A percentile compares a stretch with the other conserved stretches of the same genome.
phyloP scores from a whole-genome alignment of 37 sponge, comb jelly and placozoan genomes.

The Agelas oroides region DNA sequence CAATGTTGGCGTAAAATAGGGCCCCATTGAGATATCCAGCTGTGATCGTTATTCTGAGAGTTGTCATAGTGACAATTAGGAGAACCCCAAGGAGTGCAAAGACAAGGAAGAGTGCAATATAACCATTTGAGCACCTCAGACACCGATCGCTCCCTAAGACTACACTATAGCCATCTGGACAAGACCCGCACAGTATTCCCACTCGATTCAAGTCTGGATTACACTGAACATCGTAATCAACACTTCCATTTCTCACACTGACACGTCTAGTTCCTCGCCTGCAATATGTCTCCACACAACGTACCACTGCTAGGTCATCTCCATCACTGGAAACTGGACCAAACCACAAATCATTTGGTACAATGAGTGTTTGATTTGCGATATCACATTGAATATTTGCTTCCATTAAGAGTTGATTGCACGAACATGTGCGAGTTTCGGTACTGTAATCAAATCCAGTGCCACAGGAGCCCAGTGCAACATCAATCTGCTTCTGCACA shows the following conservation, averaged over 20 bases:
- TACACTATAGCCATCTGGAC: not conserved
- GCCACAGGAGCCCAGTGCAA: not conserved
- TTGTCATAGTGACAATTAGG: not conserved
- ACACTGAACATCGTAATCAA: slow-evolving; percentile 25
- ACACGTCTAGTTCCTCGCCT: not conserved
- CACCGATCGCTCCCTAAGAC: slow-evolving; percentile 31
- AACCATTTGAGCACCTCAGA: slow-evolving; percentile 3
- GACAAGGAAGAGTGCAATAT: not conserved
- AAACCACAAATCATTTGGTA: slow-evolving; percentile 10
- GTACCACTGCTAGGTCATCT: not conserved
- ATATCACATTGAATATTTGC: slow-evolving; percentile 1
- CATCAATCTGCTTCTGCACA: not conserved
- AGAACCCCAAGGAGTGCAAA: slow-evolving; percentile 8
- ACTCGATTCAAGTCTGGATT: not conserved
- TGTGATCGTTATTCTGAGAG: slow-evolving; percentile 3
- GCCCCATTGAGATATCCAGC: slow-evolving; percentile 37
- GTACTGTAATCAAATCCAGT: not conserved
- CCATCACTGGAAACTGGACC: not conserved
- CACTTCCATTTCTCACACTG: slow-evolving; percentile 1
- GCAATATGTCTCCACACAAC: slow-evolving; percentile 3
- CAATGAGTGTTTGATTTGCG: not conserved
- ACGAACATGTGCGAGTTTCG: not conserved
- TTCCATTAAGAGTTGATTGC: not conserved
- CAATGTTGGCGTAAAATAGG: slow-evolving; percentile 12
- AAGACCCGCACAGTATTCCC: slow-evolving; percentile 19